phyloP scores from a whole-genome alignment of 92 coral and sea anemone species.

The Blastomussa wellsi region DNA sequence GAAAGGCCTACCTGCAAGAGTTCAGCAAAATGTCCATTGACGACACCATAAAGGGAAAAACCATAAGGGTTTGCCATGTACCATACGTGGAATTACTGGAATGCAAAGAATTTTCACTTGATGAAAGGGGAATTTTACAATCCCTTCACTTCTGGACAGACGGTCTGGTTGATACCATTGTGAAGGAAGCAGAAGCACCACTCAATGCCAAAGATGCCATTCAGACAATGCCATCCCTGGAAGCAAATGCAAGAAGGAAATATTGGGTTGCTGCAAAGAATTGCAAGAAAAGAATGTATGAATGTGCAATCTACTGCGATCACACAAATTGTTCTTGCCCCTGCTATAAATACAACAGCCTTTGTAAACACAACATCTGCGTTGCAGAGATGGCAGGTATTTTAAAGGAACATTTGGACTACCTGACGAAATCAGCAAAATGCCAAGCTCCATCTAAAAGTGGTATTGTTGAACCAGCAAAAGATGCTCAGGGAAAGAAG shows the following conservation, averaged over 20 bases:
- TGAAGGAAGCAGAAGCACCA: conserved; percentile 35
- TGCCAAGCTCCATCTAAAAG: conserved; percentile 23
- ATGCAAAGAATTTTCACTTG: conserved; percentile 45
- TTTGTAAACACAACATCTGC: conserved; percentile 60
- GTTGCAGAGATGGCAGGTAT: conserved; percentile 40
- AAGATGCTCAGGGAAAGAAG: conserved; percentile 42
- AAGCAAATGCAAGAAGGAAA: background rate
- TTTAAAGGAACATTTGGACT: conserved; percentile 33
- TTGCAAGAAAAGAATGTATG: conserved; percentile 54
- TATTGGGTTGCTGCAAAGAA: conserved; percentile 51
- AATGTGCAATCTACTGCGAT: conserved; percentile 47
- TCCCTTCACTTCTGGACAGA: conserved; percentile 23
- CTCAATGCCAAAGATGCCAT: conserved; percentile 42
- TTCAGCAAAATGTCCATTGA: conserved; percentile 48
- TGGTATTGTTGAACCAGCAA: conserved; percentile 40
- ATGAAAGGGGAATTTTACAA: conserved; percentile 1
- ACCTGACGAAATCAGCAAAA: conserved; percentile 32
- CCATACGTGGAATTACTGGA: background rate
- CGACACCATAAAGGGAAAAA: conserved; percentile 32
- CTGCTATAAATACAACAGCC: conserved; percentile 39
- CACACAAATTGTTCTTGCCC: conserved; percentile 56
- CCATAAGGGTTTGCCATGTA: conserved; percentile 12
- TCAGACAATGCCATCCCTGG: conserved; percentile 34
- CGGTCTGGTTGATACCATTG: conserved; percentile 9
- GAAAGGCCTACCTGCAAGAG: conserved; percentile 23